Percentiles rank a stretch among this genome's conserved stretches.
phyloP scores from a whole-genome alignment of 2,888 invertebrate species.

The Ryuthela nishihirai region DNA sequence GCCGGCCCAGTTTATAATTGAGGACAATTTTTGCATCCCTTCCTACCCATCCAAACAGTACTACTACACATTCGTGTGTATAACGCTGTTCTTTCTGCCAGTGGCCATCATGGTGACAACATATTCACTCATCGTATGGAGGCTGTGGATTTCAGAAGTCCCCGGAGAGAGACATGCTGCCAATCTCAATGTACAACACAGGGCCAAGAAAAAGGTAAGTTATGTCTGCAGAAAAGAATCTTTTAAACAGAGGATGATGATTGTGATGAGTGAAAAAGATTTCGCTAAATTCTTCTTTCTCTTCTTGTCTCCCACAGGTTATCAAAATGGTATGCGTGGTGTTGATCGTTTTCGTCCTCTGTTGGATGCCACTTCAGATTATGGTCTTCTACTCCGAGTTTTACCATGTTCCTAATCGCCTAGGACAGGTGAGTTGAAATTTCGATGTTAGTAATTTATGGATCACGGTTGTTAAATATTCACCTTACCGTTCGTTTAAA shows the following conservation, averaged over 20 bases:
- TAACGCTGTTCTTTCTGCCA: constrained; percentile 33
- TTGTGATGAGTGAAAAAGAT: no score
- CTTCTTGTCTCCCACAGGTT: constrained; percentile 29
- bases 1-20: constrained; percentile 7
- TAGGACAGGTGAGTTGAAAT: constrained; percentile 23
- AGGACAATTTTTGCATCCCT: not conserved
- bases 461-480: no score
- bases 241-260: no score
- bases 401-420: constrained; percentile 30
- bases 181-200: constrained; percentile 47
- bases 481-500: no score
- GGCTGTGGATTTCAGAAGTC: constrained; percentile 29
- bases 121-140: constrained; percentile 35
- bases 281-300: no score
- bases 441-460: no score
- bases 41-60: constrained; percentile 1
- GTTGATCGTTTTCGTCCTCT: constrained; percentile 46
- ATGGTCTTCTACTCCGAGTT: constrained; percentile 40
- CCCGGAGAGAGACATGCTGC: constrained; percentile 43
- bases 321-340: constrained; percentile 47
- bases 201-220: constrained; percentile 44
- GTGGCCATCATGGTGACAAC: constrained; percentile 34
- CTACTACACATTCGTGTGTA: constrained; percentile 28
- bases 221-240: no score
- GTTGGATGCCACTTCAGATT: constrained; percentile 47